These are phyloP conservation scores for Taenioides sp. DNA, from an alignment of 2,797 vertebrate genomes.

Conservation along the genomic window DNA sequence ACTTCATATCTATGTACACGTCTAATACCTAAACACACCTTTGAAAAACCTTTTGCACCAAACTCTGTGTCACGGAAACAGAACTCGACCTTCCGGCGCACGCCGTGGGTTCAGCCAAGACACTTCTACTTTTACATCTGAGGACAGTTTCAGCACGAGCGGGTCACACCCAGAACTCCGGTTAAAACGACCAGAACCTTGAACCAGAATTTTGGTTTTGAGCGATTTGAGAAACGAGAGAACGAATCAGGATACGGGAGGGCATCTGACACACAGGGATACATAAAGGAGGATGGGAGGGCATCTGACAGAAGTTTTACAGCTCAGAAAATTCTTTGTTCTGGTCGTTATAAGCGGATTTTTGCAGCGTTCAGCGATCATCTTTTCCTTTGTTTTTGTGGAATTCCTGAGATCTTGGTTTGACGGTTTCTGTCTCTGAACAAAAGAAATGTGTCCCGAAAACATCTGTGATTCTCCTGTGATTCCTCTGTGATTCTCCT, in stretches of 20 bases:
- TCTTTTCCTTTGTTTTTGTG: background rate
- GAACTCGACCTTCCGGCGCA: too few species aligned
- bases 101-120: too few species aligned
- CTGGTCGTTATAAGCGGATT: background rate
- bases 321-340: background rate
- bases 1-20: conserved; percentile 4
- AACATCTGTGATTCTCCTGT: background rate
- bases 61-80: too few species aligned
- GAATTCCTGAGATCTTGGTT: background rate
- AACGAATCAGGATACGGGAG: too few species aligned
- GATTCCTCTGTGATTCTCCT: too few species aligned
- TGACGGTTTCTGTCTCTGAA: background rate
- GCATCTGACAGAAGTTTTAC: too few species aligned
- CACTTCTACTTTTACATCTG: background rate
- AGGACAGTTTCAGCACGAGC: background rate
- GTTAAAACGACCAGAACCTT: background rate
- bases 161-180: background rate
- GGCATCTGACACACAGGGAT: too few species aligned
- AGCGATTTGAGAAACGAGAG: too few species aligned
- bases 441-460: background rate
- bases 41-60: background rate
- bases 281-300: background rate
- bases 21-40: background rate
- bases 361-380: background rate
- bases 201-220: background rate